Percentiles rank a stretch among this genome's conserved stretches.
Conservation (phyloP, 2,113 vertebrate species). For the Erythrolamprus reginae region DNA sequence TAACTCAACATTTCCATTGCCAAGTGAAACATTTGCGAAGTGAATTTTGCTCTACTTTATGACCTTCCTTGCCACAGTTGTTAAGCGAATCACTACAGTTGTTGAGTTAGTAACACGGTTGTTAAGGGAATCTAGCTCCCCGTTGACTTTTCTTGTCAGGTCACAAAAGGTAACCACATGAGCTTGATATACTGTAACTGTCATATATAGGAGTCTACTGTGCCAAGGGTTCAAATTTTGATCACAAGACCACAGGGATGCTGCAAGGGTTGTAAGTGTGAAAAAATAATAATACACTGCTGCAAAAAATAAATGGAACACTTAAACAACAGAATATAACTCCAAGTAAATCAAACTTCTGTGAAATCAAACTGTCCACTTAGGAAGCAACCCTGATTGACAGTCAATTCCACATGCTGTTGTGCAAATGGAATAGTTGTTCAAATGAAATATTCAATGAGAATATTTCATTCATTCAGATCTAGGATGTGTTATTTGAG, state of each 20-base stretch:
- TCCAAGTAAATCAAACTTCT: too few relatives aligned
- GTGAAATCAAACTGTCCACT: too few relatives aligned
- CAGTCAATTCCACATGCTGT: too few relatives aligned
- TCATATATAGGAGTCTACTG: background rate
- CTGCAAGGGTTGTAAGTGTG: background rate
- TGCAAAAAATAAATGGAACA: too few relatives aligned
- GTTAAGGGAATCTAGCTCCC: background rate
- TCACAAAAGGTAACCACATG: background rate
- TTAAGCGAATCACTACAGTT: background rate
- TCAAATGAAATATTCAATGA: too few relatives aligned
- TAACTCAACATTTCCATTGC: background rate
- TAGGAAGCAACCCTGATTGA: too few relatives aligned
- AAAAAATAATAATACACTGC: too few relatives aligned
- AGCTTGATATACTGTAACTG: background rate
- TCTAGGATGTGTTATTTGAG: too few relatives aligned
- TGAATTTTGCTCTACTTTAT: background rate
- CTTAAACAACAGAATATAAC: too few relatives aligned
- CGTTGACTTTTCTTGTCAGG: background rate
- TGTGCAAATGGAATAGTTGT: too few relatives aligned
- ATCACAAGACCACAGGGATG: background rate
- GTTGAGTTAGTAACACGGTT: background rate
- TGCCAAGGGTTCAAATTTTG: background rate
- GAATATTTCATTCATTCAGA: too few relatives aligned
- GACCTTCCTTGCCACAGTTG: background rate
- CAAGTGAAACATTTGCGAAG: background rate